phyloP scores from a whole-genome alignment of 1,140 invertebrate species.

The Aphelenchoides avenae region DNA sequence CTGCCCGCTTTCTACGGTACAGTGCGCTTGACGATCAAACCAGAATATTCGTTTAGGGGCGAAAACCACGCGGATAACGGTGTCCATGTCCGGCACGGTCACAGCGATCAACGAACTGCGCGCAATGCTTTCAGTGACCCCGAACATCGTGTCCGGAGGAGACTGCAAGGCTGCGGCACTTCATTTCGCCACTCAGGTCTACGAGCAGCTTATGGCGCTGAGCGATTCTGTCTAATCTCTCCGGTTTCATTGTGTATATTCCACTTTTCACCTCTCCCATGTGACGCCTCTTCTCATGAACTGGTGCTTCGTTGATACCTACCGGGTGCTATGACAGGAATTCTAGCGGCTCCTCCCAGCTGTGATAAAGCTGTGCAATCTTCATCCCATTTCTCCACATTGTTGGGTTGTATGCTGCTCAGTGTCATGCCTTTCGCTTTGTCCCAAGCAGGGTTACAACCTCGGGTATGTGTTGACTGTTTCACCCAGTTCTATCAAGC shows the following conservation, averaged over 20 bases:
- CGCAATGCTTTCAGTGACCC: conserved; percentile 16
- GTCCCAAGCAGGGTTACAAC: too few species aligned
- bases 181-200: conserved; percentile 16
- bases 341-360: background rate
- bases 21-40: background rate
- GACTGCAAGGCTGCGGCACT: conserved; percentile 34
- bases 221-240: background rate
- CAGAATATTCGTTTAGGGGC: conserved; percentile 18
- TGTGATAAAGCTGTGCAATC: background rate
- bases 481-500: too few species aligned
- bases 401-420: too few species aligned
- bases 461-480: too few species aligned
- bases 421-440: too few species aligned
- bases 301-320: background rate
- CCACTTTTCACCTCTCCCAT: too few species aligned
- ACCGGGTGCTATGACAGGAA: too few species aligned
- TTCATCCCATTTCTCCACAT: too few species aligned
- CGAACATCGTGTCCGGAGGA: conserved; percentile 20
- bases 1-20: conserved; percentile 24
- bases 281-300: background rate
- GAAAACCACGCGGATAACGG: conserved; percentile 21
- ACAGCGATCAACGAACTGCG: conserved; percentile 26
- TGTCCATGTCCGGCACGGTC: conserved; percentile 24
- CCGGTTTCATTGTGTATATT: too few species aligned
- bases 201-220: conserved; percentile 12